Evolutionary conservation across 2,888 invertebrate genomes (phyloP), one percentile per base, ranked within the genome.

Genomic region (Notodromas monacha): DNA sequence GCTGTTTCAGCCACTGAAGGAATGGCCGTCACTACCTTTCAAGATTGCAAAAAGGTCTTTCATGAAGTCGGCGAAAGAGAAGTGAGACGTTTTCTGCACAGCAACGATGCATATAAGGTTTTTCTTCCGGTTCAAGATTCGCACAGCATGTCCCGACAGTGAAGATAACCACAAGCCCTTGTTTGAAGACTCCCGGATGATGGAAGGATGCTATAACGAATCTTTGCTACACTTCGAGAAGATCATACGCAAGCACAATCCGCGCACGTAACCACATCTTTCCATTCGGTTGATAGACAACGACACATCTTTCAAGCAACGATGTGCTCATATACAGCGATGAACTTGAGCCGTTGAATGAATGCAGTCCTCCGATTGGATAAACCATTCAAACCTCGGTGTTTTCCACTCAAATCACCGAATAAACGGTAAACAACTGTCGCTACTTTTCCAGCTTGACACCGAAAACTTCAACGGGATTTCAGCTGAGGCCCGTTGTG

Each of bases 151-250:
- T 38, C 68, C 55, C 37, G 68, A 64, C 6, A 63, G 47, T 69
- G 59, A 31, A 86, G 56, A 45, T 72, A 76, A 3, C 86, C 84
- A 48, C 60, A n/a, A n/a, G n/a, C n/a, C n/a, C n/a, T n/a, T n/a
- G 64, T 1, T 76, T 72, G 48, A 64, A 73, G 1, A 79, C 74
- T 11, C 59, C 55, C 0, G 76, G 74, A 55, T 79, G 72, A 52
- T 81, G 77, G 49, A 86, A 86, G 0, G 74, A 76, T 2, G 77
- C 81, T 34, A 77, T 69, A 3, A 65, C 81, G 33, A 73, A 58
- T 29, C 76, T 54, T 52, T 81, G 76, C 16, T 70, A 55, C 1
- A 74, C 77, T 45, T 79, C 77, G 0, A 68, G 64, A 1, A 76
- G 73, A 35, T 74, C 68, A 49, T 76, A 77, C 2, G 77, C 77